phyloP scores from a whole-genome alignment of 1,140 invertebrate species.

The Gerris buenoi region DNA sequence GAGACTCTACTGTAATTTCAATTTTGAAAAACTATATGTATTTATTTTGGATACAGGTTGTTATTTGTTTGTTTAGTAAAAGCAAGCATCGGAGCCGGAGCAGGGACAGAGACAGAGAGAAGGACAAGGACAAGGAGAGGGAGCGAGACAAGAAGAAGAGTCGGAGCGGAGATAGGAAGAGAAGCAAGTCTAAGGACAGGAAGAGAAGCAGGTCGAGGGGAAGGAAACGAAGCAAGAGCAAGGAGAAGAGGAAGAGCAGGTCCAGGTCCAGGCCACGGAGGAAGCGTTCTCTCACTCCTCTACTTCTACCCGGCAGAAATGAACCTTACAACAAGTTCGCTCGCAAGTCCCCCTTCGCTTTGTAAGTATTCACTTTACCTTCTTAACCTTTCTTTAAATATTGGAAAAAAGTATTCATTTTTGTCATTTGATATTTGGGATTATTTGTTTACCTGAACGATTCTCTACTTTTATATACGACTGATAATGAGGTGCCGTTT shows the following conservation, averaged over 20 bases:
- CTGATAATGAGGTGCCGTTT: no score
- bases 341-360: constrained; percentile 30
- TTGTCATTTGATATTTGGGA: no score
- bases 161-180: constrained; percentile 24
- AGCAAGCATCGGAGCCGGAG: constrained; percentile 17
- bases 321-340: constrained; percentile 30
- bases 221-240: constrained; percentile 30
- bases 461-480: no score
- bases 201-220: constrained; percentile 9
- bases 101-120: constrained; percentile 19
- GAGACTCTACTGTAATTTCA: no score
- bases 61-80: no score
- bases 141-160: constrained; percentile 19
- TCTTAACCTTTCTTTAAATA: no score
- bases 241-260: constrained; percentile 26
- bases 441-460: no score
- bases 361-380: no score
- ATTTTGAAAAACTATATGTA: no score
- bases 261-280: constrained; percentile 21
- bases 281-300: constrained; percentile 34
- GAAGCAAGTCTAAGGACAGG: constrained; percentile 12
- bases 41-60: no score
- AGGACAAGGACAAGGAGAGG: constrained; percentile 18
- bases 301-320: constrained; percentile 29
- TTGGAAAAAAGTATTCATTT: no score